These are phyloP conservation scores for Sus scrofa DNA, from an alignment of 2,113 vertebrate species.

Conservation along the genomic window T2T-Sscrofa CM000824.6:63893001-63893500, in stretches of 20 bases:
- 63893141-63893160: not conserved
- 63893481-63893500: not conserved
- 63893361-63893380: not conserved
- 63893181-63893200: fast-evolving
- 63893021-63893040: not conserved
- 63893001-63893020: not conserved
- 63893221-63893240: not conserved
- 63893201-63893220: not conserved
- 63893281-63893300: not conserved
- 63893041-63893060: not conserved
- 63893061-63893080: not conserved
- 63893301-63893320: not conserved
- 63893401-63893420: not conserved
- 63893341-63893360: not conserved
- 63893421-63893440: not conserved
- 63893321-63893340: not conserved
- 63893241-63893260: not conserved
- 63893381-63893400: not conserved
- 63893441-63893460: not conserved
- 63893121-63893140: not conserved
- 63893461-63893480: slow-evolving; percentile 13
- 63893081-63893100: not conserved
- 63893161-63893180: not conserved
- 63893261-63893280: not conserved
- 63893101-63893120: not conserved